Base-by-base conservation (phyloP, 35 echinoderm and acorn worm genomes). In the Diadema setosum region DNA sequence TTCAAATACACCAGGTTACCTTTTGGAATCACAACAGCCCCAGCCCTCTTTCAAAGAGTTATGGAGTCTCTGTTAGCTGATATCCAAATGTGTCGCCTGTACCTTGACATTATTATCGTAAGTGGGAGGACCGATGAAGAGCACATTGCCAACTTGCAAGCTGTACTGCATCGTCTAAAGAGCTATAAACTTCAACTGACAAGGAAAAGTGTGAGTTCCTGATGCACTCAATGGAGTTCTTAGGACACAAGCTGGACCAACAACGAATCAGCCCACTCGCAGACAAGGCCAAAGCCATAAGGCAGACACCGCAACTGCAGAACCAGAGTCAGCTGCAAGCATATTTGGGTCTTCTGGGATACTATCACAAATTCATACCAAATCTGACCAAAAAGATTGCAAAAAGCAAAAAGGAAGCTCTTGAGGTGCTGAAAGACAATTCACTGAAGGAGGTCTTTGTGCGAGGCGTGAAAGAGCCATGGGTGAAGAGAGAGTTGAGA, bases 321-420 rank as follows among this genome's bases (percentile, higher is more conserved):
- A 97, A 92, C 20, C 50, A 88, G 70, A 80, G 26, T 5, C 55
- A 97, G 70, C 37, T 90, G 59, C 76, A 80, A 43, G 80, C 94
- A 3, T 88, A 82, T 21, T 50, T 95, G 20, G 93, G 89, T 14
- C 39, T 83, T 2, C 15, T 93, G 6, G 78, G 86, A 18, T 93
- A 93, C 43, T 93, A 93, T 36, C 15, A 80, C 26, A 93, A 88
- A 45, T 84, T 89, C 43, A 85, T 94, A 18, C 81, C 76, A 9
- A 80, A 85, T 50, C 20, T 90, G 27, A 56, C 86, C 16, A 6
- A 40, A 27, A 31, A 81, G 5, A 78, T 88, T 27, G 84, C n/a
- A n/a, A n/a, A n/a, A n/a, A n/a, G n/a, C n/a, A n/a, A n/a, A n/a
- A n/a, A n/a, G n/a, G n/a, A n/a, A n/a, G n/a, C n/a, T n/a, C n/a